Evolutionary conservation across 2,113 vertebrate genomes (phyloP).

Genomic region (Dicerorhinus sumatrensis): DNA sequence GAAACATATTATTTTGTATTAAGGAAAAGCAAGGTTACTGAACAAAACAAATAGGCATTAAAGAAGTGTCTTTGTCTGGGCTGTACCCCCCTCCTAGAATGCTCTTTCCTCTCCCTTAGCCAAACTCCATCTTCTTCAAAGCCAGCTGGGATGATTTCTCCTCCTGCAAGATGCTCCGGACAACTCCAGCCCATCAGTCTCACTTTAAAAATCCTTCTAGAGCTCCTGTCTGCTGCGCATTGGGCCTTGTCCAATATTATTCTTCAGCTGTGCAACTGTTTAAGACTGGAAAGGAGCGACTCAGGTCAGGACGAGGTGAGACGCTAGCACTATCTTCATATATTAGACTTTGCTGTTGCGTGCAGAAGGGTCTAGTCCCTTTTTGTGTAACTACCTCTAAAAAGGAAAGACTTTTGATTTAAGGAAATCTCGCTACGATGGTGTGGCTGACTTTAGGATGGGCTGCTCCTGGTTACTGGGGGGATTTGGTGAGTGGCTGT

Average conservation of each 20-base stretch:
- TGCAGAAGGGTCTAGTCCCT: neutral
- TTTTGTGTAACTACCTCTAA: neutral
- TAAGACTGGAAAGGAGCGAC: neutral
- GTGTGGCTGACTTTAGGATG: neutral
- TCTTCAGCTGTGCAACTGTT: neutral
- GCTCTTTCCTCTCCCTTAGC: neutral
- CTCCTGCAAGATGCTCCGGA: neutral
- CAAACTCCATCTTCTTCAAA: neutral
- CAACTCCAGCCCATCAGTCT: neutral
- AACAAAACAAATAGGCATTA: too few relatives aligned
- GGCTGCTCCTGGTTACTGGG: neutral
- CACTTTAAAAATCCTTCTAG: neutral
- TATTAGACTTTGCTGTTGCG: too few relatives aligned
- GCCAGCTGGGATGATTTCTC: neutral
- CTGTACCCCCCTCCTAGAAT: rapidly evolving
- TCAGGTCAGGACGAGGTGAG: neutral
- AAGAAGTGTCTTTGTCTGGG: neutral
- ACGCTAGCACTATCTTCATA: neutral
- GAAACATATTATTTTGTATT: neutral
- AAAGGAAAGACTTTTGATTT: neutral
- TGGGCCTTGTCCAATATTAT: neutral
- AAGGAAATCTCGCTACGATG: neutral
- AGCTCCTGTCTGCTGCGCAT: too few relatives aligned
- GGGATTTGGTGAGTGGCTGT: neutral
- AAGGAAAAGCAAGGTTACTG: neutral